Evolutionary conservation across 2,888 invertebrate genomes (phyloP), one percentile per base, ranked within the genome.

Genomic region (Sepiola atlantica): DNA sequence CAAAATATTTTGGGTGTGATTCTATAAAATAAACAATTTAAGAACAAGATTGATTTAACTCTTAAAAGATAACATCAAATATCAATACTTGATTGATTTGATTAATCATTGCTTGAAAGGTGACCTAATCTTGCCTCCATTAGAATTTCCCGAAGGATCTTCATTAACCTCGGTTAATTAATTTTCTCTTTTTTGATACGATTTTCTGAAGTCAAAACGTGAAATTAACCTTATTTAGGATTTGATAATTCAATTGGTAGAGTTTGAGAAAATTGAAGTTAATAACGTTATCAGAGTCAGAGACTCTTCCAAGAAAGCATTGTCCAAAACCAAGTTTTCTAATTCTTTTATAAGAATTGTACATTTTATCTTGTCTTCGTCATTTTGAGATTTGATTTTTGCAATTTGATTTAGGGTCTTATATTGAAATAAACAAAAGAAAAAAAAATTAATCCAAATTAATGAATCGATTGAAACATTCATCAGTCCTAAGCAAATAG

Each of bases 21-120:
- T 77, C n/a, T 77, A n/a, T n/a, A n/a, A 77, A 32, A 77, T 61
- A 21, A 61, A 28, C 77, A 77, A 18, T 16, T 77, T 21, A 77
- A 77, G n/a, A 77, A 32, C 77, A 77, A 77, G 77, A n/a, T 77
- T 28, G n/a, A 14, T 77, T 77, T n/a, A 14, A 32, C 32, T 77
- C 20, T 57, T 57, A 18, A 57, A 57, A 21, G 24, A 57, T 45
- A 57, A 77, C n/a, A 32, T 77, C 77, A 77, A 77, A 77, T 77
- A 77, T n/a, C 32, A 32, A 77, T 77, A n/a, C 32, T 18, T 77
- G n/a, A 77, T 32, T 77, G 77, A 77, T n/a, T 77, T 77, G 32
- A 77, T 77, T 77, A 77, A 77, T 77, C 77, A 77, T n/a, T 77
- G 32, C n/a, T n/a, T 32, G n/a, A n/a, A 77, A 77, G 77, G 77